These are phyloP conservation scores for Eudyptes chrysolophus DNA, from an alignment of 2,113 vertebrate species.

Conservation along the genomic window DNA sequence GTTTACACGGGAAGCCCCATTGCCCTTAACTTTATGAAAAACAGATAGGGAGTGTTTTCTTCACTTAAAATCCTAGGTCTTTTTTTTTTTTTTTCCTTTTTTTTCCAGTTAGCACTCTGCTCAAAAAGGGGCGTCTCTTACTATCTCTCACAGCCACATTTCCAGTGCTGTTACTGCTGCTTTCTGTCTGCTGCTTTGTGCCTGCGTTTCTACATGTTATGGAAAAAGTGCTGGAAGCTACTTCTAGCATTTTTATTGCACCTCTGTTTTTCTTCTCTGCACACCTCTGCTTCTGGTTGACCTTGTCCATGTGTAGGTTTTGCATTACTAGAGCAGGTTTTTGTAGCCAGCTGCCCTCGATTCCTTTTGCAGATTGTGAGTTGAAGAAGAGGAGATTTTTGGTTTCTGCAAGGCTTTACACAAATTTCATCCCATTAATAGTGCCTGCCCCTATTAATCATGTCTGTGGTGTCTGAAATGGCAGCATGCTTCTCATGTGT, in stretches of 20 bases:
- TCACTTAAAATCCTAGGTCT: background rate
- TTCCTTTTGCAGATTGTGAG: background rate
- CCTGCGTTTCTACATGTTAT: background rate
- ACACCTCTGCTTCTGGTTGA: background rate
- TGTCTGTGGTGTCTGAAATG: background rate
- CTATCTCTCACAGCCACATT: background rate
- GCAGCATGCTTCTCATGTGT: fast-evolving
- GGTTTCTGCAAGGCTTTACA: background rate
- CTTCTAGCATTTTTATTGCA: background rate
- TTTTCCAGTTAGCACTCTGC: background rate
- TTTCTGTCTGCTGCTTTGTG: background rate
- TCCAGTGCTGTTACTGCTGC: background rate
- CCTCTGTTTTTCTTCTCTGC: background rate
- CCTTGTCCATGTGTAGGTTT: fast-evolving
- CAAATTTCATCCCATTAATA: background rate
- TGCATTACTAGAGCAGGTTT: background rate
- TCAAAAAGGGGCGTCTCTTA: background rate
- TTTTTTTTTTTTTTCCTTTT: too few relatives aligned
- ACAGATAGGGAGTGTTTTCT: background rate
- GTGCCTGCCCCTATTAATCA: background rate
- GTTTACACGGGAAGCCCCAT: background rate
- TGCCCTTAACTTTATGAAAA: background rate
- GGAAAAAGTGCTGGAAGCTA: background rate
- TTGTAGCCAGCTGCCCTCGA: background rate
- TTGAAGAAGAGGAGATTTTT: background rate